These are phyloP conservation scores for Drosophila pruinosa DNA, from an alignment of 1,140 invertebrate species.

Conservation along the genomic window DNA sequence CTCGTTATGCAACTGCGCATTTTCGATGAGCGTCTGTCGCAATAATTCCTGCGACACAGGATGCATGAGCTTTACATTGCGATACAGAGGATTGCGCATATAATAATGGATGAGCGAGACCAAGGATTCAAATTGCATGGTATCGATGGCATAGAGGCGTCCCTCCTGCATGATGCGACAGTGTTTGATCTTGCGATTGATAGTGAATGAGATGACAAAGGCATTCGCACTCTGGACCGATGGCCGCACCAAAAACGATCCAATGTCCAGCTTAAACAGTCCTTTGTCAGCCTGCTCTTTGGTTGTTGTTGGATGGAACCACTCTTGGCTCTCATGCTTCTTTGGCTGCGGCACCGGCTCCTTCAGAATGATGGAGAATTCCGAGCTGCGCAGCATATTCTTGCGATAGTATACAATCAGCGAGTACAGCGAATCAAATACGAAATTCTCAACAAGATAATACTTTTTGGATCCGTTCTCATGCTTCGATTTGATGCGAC, in stretches of 20 bases:
- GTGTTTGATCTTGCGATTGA: conserved; percentile 97
- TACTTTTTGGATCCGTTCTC: conserved; percentile 95
- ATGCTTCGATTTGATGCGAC: conserved; percentile 94
- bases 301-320: conserved; percentile 94
- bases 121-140: conserved; percentile 96
- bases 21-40: conserved; percentile 59
- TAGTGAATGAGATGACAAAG: conserved; percentile 98
- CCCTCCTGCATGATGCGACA: conserved; percentile 96
- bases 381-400: conserved; percentile 93
- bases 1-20: conserved; percentile 46
- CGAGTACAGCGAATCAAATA: conserved; percentile 96
- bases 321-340: conserved; percentile 96
- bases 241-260: conserved; percentile 95
- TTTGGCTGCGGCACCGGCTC: conserved; percentile 97
- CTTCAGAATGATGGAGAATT: conserved; percentile 93
- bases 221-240: conserved; percentile 92
- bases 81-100: conserved; percentile 94
- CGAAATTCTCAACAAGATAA: conserved; percentile 94
- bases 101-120: conserved; percentile 96
- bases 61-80: conserved; percentile 92
- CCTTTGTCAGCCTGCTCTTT: conserved; percentile 93
- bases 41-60: conserved; percentile 92
- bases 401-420: conserved; percentile 95
- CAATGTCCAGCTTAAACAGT: conserved; percentile 92
- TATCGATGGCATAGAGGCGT: conserved; percentile 94